Base-by-base conservation (phyloP, 1,140 invertebrate genomes). In the Heliconius hermathena region DNA sequence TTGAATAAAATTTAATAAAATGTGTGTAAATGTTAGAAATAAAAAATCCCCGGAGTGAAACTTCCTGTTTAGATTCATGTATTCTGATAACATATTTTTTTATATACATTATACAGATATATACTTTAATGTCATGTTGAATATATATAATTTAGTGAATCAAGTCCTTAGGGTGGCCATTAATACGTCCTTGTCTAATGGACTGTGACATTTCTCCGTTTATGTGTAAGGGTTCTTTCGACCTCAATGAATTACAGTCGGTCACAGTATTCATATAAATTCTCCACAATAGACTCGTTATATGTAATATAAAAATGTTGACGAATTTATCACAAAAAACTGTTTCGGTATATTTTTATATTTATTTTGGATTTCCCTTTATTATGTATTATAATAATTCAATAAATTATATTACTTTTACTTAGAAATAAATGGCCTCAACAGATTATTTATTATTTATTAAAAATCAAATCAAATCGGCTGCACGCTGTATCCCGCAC, bases 191-290 rank as follows among this genome's bases (percentile, higher is more conserved):
- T 22, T 77, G 73, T 73, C 73, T 81, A 81, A 81, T 81, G 79
- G 79, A 77, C 79, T 73, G 79, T 71, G 75, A 73, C 66, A 81
- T 81, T 80, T 81, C 79, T 66, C 79, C 76, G 73, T 77, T 81
- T 77, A 81, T 81, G 60, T 77, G 76, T 77, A 77, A 77, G 76
- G 79, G 75, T 75, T 52, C 72, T n/a, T 81, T 77, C 73, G 72
- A 77, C 72, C 72, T 52, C 75, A 81, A 74, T 81, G 79, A 77
- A 74, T 81, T 81, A 81, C 71, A 73, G 60, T 77, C 26, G 72
- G 72, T 74, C 76, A 41, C 74, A 66, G 76, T 73, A 76, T 76
- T 71, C 41, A 71, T 76, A 60, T 66, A 66, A 66, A 66, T 66
- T 29, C 22, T 66, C 26, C 9, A 66, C 60, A 66, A 66, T 26